A percentile compares a stretch with the other conserved stretches of the same genome.
Conservation (phyloP, 2,888 invertebrate genomes). For the Microdon myrmicae region DNA sequence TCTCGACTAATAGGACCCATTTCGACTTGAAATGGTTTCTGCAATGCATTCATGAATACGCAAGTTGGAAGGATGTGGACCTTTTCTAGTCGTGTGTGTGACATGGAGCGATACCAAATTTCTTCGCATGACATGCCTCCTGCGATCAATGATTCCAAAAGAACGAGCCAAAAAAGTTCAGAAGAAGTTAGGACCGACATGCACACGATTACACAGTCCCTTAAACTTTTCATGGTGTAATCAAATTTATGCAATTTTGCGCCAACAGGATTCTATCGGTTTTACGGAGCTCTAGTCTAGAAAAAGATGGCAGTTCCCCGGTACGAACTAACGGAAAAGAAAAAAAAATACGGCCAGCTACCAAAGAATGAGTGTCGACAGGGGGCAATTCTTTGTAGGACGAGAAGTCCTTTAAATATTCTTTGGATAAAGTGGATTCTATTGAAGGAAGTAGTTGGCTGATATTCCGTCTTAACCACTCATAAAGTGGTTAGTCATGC, state of each 20-base stretch:
- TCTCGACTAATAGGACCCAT: conserved; percentile 36
- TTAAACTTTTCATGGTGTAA: conserved; percentile 39
- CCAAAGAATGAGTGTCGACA: conserved; percentile 16
- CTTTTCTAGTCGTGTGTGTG: conserved; percentile 12
- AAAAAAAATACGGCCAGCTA: too few relatives aligned
- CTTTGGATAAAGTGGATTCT: conserved; percentile 32
- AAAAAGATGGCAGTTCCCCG: too few relatives aligned
- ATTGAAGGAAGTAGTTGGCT: conserved; percentile 18
- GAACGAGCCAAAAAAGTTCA: background rate
- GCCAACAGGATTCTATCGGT: conserved; percentile 32
- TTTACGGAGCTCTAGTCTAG: too few relatives aligned
- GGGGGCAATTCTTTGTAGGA: background rate
- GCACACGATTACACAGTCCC: conserved; percentile 25
- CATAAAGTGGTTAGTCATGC: conserved; percentile 38
- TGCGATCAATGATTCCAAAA: conserved; percentile 32
- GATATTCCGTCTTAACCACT: conserved; percentile 29
- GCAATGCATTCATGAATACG: conserved; percentile 16
- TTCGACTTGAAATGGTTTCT: conserved; percentile 43
- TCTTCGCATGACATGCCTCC: conserved; percentile 29
- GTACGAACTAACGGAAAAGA: too few relatives aligned
- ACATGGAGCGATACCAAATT: conserved; percentile 21
- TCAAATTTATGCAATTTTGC: conserved; percentile 44
- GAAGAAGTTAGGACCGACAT: background rate
- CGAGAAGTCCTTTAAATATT: conserved; percentile 29
- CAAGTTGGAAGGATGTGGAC: conserved; percentile 5